These are phyloP conservation scores for Microcebus murinus DNA, from an alignment of 2,113 vertebrate species.

Conservation along the genomic window DNA sequence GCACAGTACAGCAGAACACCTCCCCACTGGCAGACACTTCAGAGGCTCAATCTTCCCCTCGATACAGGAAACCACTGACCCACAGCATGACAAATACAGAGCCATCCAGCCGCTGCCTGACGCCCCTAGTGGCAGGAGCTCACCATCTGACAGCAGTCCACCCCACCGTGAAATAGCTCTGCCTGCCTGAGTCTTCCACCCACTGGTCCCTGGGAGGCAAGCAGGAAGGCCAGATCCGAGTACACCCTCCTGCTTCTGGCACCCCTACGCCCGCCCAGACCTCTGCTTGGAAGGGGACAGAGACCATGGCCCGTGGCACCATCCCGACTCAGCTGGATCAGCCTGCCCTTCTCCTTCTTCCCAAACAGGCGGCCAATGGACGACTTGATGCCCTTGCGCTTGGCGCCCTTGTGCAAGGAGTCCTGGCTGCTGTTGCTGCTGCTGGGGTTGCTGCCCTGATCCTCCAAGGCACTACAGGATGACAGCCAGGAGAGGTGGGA, in stretches of 20 bases:
- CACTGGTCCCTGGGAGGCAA: background rate
- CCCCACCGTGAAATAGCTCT: background rate
- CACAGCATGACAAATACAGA: background rate
- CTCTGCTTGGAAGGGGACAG: conserved; percentile 55
- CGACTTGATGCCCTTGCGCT: conserved; percentile 97
- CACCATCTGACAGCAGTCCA: background rate
- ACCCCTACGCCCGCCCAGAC: background rate
- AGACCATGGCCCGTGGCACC: conserved; percentile 91
- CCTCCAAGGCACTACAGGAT: conserved; percentile 84
- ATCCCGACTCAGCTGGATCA: conserved; percentile 92
- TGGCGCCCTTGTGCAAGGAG: conserved; percentile 91
- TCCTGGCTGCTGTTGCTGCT: conserved; percentile 90
- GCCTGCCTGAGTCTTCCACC: background rate
- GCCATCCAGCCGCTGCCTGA: background rate
- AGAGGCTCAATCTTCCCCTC: background rate
- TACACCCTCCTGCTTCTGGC: background rate
- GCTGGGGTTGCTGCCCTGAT: conserved; percentile 86
- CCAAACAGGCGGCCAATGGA: conserved; percentile 97
- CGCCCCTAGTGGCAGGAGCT: background rate
- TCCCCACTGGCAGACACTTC: background rate
- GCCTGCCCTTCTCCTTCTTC: conserved; percentile 95
- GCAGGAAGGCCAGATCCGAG: background rate
- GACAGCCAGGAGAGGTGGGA: conserved; percentile 51
- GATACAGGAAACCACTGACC: background rate
- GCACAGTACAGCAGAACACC: background rate